Conservation (phyloP, 2,888 invertebrate genomes). For the Melieria crassipennis region DNA sequence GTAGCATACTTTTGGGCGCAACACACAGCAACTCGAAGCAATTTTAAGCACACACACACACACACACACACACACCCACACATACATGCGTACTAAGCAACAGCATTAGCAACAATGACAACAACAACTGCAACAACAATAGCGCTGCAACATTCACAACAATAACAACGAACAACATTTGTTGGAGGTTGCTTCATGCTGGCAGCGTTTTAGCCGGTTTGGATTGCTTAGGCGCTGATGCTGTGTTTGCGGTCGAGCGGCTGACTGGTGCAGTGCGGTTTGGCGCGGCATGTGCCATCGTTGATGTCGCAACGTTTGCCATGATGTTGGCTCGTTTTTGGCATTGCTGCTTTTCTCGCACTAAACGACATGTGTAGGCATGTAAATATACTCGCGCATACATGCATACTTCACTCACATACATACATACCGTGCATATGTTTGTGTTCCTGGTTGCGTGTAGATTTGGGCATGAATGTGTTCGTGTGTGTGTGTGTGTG, state of each 20-base stretch:
- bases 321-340: too few relatives aligned
- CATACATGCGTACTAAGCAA: background rate
- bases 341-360: too few relatives aligned
- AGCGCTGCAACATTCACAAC: background rate
- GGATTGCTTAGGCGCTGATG: background rate
- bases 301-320: background rate
- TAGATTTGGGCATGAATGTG: conserved; percentile 30
- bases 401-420: background rate
- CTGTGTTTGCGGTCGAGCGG: background rate
- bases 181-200: too few relatives aligned
- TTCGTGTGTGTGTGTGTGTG: conserved; percentile 13
- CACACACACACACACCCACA: background rate
- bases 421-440: background rate
- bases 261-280: conserved; percentile 15
- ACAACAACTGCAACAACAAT: background rate
- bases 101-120: background rate
- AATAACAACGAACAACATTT: too few relatives aligned
- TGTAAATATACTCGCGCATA: background rate
- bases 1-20: conserved; percentile 6
- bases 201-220: too few relatives aligned
- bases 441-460: background rate
- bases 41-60: background rate
- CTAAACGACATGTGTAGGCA: too few relatives aligned
- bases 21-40: background rate
- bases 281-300: background rate